Percentiles rank a stretch among this genome's conserved stretches.
Conservation (phyloP, 2,113 vertebrate genomes). For the Dipodomys spectabilis region DNA sequence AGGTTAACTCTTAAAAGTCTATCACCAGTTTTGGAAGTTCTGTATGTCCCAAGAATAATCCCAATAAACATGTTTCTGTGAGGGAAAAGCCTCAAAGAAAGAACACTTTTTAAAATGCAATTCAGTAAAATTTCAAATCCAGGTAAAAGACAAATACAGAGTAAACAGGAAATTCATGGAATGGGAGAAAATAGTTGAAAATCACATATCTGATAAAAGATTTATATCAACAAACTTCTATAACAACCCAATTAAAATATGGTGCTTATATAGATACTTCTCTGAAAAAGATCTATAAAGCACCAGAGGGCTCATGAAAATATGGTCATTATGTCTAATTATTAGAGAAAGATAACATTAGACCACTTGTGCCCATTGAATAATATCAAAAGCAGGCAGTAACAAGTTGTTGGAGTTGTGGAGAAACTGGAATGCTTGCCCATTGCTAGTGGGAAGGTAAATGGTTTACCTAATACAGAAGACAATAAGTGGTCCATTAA, state of each 20-base stretch:
- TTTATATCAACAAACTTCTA: background rate
- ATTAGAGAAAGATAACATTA: background rate
- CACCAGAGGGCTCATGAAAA: background rate
- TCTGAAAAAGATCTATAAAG: background rate
- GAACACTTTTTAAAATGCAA: background rate
- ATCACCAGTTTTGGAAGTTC: background rate
- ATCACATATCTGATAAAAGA: background rate
- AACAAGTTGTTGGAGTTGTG: background rate
- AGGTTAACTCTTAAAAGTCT: background rate
- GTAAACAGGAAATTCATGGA: background rate
- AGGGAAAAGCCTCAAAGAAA: background rate
- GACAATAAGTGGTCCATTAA: background rate
- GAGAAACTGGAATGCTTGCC: background rate
- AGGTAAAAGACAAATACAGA: slow-evolving; percentile 12
- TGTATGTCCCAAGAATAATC: background rate
- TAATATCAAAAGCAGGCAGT: background rate
- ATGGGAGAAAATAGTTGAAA: background rate
- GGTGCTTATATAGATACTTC: background rate
- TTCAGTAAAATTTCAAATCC: background rate
- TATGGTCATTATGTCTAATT: background rate
- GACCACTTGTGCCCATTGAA: background rate
- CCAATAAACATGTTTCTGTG: background rate
- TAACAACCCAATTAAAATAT: background rate
- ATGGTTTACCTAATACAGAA: background rate
- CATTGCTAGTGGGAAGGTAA: background rate